Evolutionary conservation across 2,888 invertebrate species (phyloP).

Genomic region (Parascotia fuliginaria): DNA sequence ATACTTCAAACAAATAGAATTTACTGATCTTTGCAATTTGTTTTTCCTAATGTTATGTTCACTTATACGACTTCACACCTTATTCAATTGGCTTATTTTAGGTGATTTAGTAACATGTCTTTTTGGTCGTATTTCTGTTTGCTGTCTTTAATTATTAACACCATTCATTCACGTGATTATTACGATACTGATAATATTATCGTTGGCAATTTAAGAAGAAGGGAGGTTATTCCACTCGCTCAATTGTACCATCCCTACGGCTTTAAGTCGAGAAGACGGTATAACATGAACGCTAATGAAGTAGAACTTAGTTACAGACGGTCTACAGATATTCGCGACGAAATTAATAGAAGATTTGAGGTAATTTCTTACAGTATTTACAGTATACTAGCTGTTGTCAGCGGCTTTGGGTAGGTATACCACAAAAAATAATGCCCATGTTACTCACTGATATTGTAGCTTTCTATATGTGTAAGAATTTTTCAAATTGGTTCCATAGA

Average conservation of each 20-base stretch:
- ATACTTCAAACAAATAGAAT: background rate
- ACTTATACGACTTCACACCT: background rate
- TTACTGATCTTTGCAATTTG: background rate
- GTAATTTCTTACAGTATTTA: background rate
- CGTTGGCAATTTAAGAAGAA: slow-evolving; percentile 28
- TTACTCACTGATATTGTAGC: too few relatives aligned
- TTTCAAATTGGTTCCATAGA: too few relatives aligned
- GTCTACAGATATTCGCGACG: slow-evolving; percentile 36
- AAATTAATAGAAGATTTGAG: slow-evolving; percentile 32
- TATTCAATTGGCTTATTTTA: too few relatives aligned
- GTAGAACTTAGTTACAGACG: slow-evolving; percentile 34
- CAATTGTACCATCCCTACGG: slow-evolving; percentile 15
- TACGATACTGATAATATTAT: slow-evolving; percentile 26
- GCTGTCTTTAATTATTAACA: background rate
- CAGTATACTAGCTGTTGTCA: too few relatives aligned
- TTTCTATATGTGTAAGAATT: too few relatives aligned
- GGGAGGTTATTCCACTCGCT: slow-evolving; percentile 38
- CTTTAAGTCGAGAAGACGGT: slow-evolving; percentile 20
- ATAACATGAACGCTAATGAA: slow-evolving; percentile 9
- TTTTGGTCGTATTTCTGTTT: background rate
- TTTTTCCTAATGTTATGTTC: background rate
- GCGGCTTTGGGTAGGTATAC: too few relatives aligned
- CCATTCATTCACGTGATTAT: slow-evolving; percentile 20
- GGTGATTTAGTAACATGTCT: background rate
- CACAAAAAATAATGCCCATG: too few relatives aligned